Conservation (phyloP, 2,888 invertebrate genomes). For the Globia sparganii region DNA sequence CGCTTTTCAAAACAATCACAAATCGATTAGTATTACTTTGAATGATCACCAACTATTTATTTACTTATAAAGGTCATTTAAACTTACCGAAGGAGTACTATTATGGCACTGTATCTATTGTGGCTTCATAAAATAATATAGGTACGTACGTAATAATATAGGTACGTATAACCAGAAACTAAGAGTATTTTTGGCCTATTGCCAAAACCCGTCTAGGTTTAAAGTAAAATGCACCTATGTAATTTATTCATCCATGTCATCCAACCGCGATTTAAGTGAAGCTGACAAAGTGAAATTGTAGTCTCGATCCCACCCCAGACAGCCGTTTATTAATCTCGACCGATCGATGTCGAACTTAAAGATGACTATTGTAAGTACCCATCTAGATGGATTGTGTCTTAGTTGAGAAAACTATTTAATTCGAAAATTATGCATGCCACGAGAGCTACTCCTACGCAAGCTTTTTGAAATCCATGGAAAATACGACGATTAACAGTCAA, state of each 20-base stretch:
- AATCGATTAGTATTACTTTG: conserved; percentile 41
- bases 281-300: conserved; percentile 1
- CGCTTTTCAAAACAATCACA: conserved; percentile 49
- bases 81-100: conserved; percentile 1
- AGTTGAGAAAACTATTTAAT: conserved; percentile 29
- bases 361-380: not conserved
- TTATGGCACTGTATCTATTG: not conserved
- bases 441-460: conserved; percentile 53
- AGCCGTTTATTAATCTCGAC: conserved; percentile 6
- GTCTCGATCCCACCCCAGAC: conserved; percentile 1
- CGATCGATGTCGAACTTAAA: conserved; percentile 3
- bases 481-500: conserved; percentile 40
- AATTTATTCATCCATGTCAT: not conserved
- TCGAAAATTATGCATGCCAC: conserved; percentile 61
- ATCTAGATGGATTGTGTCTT: conserved; percentile 31
- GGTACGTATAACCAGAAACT: conserved; percentile 4
- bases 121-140: conserved; percentile 9
- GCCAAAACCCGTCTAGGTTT: conserved; percentile 26
- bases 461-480: conserved; percentile 53
- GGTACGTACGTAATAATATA: not conserved
- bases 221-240: conserved; percentile 17
- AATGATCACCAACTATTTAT: conserved; percentile 9
- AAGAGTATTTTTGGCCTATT: conserved; percentile 21
- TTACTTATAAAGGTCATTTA: conserved; percentile 32
- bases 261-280: not conserved